Conservation (phyloP, 2,797 vertebrate species). For the Sebastes alutus region DNA sequence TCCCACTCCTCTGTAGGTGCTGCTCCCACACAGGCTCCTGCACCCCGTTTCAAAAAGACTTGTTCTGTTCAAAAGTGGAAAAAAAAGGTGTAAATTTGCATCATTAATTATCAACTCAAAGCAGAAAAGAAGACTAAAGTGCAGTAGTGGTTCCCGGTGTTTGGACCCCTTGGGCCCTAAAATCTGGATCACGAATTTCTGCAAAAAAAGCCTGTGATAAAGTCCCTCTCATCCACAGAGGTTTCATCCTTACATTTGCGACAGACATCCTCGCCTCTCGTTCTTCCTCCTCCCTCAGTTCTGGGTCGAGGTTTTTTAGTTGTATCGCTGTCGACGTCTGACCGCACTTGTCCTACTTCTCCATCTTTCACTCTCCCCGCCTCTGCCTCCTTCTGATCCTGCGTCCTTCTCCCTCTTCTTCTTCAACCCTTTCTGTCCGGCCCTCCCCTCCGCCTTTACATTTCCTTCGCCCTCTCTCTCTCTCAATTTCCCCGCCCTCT, state of each 20-base stretch:
- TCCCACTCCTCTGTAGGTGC: neutral
- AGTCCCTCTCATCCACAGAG: slow-evolving; percentile 51
- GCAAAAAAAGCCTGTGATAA: slow-evolving; percentile 45
- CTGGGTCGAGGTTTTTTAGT: slow-evolving; percentile 37
- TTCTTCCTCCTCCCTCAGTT: slow-evolving; percentile 47
- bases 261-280: slow-evolving; percentile 36
- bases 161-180: slow-evolving; percentile 47
- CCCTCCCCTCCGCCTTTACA: slow-evolving; percentile 79
- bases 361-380: slow-evolving; percentile 65
- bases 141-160: slow-evolving; percentile 25
- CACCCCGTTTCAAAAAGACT: neutral
- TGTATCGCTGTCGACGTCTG: slow-evolving; percentile 59
- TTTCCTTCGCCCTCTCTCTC: slow-evolving; percentile 74
- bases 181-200: slow-evolving; percentile 42
- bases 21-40: neutral
- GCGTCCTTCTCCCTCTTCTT: slow-evolving; percentile 76
- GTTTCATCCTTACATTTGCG: slow-evolving; percentile 68
- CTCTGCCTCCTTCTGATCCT: slow-evolving; percentile 73
- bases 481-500: slow-evolving; percentile 70
- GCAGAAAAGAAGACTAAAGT: slow-evolving; percentile 25
- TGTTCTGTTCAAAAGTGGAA: slow-evolving; percentile 5
- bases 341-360: slow-evolving; percentile 71
- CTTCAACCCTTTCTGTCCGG: slow-evolving; percentile 79
- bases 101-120: slow-evolving; percentile 3
- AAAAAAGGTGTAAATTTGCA: slow-evolving; percentile 3